These are phyloP conservation scores for Xylota segnis DNA, from an alignment of 2,888 invertebrate genomes.

Conservation along the genomic window DNA sequence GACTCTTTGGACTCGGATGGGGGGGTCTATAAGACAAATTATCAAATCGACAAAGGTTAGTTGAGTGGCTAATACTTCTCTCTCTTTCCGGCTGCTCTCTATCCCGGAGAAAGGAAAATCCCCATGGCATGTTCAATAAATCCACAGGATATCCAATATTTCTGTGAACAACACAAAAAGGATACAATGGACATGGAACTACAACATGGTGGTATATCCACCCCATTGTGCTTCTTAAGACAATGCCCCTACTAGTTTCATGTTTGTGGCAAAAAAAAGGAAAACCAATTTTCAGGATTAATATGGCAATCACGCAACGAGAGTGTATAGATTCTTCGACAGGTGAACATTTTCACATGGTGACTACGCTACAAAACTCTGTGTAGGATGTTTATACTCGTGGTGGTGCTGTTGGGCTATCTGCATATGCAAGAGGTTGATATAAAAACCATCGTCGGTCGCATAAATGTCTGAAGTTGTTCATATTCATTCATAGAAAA, in stretches of 20 bases:
- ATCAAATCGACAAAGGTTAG: conserved; percentile 67
- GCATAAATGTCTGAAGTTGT: not conserved
- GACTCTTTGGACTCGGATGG: not conserved
- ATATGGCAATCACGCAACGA: conserved; percentile 76
- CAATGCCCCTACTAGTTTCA: conserved; percentile 59
- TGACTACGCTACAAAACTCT: conserved; percentile 9
- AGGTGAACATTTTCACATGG: conserved; percentile 74
- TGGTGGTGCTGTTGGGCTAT: conserved; percentile 22
- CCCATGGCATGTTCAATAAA: conserved; percentile 71
- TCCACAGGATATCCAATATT: conserved; percentile 70
- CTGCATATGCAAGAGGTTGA: conserved; percentile 66
- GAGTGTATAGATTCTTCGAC: conserved; percentile 69
- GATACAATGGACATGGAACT: conserved; percentile 47
- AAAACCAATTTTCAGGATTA: conserved; percentile 76
- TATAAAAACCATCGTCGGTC: not conserved
- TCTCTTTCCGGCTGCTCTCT: not conserved
- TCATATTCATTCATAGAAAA: no score
- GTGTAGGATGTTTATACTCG: conserved; percentile 23
- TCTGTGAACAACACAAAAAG: conserved; percentile 47
- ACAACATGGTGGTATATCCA: conserved; percentile 15
- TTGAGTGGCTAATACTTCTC: conserved; percentile 33
- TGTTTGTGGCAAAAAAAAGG: conserved; percentile 69
- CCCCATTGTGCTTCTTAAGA: conserved; percentile 58
- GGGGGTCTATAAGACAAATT: conserved; percentile 63
- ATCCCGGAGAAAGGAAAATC: conserved; percentile 36